phyloP scores from a whole-genome alignment of 2,797 vertebrate genomes.

The Pyrocephalus nanus region DNA sequence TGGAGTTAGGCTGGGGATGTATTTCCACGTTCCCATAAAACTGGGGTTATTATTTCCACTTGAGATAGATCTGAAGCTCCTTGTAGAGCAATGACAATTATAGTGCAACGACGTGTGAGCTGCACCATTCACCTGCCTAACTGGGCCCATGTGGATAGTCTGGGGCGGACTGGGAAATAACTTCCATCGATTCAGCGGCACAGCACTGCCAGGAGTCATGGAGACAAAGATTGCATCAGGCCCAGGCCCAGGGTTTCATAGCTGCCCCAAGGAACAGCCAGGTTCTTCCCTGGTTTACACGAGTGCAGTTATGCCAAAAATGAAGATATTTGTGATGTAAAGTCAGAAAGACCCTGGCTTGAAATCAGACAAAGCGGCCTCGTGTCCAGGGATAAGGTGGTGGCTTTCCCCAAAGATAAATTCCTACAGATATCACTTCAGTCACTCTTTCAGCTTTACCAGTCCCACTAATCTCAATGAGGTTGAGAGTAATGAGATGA shows the following conservation, averaged over 20 bases:
- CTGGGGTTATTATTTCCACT: neutral
- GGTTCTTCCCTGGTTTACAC: neutral
- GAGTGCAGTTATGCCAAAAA: neutral
- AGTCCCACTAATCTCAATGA: neutral
- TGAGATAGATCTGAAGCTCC: conserved; percentile 36
- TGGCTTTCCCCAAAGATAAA: neutral
- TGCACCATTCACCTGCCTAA: conserved; percentile 41
- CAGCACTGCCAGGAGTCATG: conserved; percentile 55
- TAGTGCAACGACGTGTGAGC: neutral
- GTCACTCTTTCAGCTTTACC: neutral
- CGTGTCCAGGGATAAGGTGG: neutral
- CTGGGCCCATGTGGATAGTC: neutral
- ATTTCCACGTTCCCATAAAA: neutral
- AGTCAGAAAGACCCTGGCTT: neutral
- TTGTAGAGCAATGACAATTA: conserved; percentile 45
- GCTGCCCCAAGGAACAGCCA: neutral
- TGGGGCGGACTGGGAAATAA: conserved; percentile 60
- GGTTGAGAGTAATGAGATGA: neutral
- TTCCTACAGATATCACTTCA: neutral
- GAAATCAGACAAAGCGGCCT: neutral
- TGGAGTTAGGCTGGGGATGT: neutral
- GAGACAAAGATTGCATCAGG: conserved; percentile 49
- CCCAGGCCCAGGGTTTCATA: conserved; percentile 25
- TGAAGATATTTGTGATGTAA: neutral
- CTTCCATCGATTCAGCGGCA: conserved; percentile 57